phyloP scores from a whole-genome alignment of 1,140 invertebrate genomes.

The Cherax quadricarinatus region DNA sequence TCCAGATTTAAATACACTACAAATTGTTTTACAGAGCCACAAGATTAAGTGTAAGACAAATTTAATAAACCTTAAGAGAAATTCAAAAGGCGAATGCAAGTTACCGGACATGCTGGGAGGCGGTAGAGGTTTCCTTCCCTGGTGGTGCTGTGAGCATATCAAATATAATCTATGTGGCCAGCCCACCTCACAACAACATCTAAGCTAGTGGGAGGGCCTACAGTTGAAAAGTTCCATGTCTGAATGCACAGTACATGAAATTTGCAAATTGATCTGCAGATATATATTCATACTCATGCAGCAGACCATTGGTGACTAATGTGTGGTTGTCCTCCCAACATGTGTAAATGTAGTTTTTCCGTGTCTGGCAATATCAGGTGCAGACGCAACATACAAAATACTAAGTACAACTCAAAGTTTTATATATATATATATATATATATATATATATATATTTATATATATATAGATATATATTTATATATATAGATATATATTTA shows the following conservation, averaged over 20 bases:
- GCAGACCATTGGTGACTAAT: conserved; percentile 19
- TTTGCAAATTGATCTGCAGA: background rate
- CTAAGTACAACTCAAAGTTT: background rate
- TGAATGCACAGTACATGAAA: background rate
- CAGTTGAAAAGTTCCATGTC: background rate
- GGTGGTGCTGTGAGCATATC: background rate
- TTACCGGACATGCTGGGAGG: conserved; percentile 47
- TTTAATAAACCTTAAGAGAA: background rate
- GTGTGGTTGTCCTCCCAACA: conserved; percentile 55
- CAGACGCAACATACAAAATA: conserved; percentile 63
- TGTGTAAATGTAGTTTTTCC: conserved; percentile 47
- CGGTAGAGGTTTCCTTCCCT: background rate
- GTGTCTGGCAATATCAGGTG: conserved; percentile 38
- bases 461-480: conserved; percentile 7
- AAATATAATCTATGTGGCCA: background rate
- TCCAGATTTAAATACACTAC: conserved; percentile 8
- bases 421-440: conserved; percentile 14
- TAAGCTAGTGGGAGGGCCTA: conserved; percentile 32
- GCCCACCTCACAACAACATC: background rate
- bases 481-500: conserved; percentile 27
- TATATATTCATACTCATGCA: conserved; percentile 55
- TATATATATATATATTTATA: conserved; percentile 30
- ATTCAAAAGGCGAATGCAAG: conserved; percentile 64
- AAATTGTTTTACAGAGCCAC: background rate
- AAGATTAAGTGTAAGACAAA: background rate